Base-by-base conservation (phyloP, 2,888 invertebrate genomes). In the Leucophenga montana region DNA sequence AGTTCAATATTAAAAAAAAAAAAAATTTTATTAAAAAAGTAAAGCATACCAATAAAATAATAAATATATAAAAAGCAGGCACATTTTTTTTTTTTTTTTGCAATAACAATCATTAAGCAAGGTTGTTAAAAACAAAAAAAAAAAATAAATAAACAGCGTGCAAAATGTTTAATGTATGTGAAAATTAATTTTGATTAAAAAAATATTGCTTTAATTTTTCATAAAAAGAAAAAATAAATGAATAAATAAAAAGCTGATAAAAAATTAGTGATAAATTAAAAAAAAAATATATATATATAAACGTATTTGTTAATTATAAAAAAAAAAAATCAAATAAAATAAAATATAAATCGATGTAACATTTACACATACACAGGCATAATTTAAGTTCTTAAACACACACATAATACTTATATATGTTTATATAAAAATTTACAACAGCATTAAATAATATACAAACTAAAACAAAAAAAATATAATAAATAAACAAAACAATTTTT, bases 61-160 rank as follows among this genome's bases (percentile, higher is more conserved):
- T 4, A 62, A 18, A 46, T 50, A n/a, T 50, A 16, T 50, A 50
- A 50, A 50, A 50, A 5, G 16, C 20, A 18, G 13, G 46, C 33
- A 62, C 68, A 39, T 20, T 62, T 68, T n/a, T n/a, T n/a, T n/a
- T n/a, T n/a, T n/a, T n/a, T n/a, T 66, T 48, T 69, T 74, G 66
- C 69, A 74, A 72, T 71, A 56, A 61, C 53, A 61, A 74, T 33
- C 56, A 71, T 64, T 4, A 62, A 62, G 8, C 44, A 44, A 80
- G 82, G 81, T 80, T 82, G 82, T 82, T 62, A 22, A 62, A 61
- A 3, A 27, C 27, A 27, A 27, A 27, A 27, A 27, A 27, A 27
- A 4, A 3, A 27, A 27, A 27, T 27, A 11, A 39, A n/a, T 6
- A 62, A 46, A 8, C 18, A 44, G n/a, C 16, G 11, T 44, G 46